Conservation (phyloP, 2,888 invertebrate genomes). For the Ophraella communa region DNA sequence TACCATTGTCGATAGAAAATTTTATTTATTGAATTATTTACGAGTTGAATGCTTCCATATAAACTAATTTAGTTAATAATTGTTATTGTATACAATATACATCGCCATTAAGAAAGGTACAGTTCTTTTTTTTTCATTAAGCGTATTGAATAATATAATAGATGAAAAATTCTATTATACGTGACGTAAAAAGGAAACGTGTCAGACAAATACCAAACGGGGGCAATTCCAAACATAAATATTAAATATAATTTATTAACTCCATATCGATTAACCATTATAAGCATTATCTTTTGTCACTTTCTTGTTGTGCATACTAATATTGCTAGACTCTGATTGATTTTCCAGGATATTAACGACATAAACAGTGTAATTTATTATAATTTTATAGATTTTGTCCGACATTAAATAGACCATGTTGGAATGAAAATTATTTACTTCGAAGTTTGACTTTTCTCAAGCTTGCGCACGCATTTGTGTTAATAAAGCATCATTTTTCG, state of each 20-base stretch:
- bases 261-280: conserved; percentile 49
- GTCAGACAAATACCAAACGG: conserved; percentile 31
- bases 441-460: no score
- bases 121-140: conserved; percentile 15
- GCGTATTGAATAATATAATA: conserved; percentile 31
- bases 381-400: neutral
- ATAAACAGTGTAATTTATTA: neutral
- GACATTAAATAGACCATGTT: neutral
- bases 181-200: conserved; percentile 32
- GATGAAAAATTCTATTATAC: conserved; percentile 32
- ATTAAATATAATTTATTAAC: conserved; percentile 46
- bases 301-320: conserved; percentile 45
- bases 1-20: neutral
- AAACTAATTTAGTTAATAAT: conserved; percentile 4
- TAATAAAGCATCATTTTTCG: no score
- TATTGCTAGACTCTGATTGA: conserved; percentile 35
- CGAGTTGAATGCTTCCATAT: neutral
- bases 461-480: no score
- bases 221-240: conserved; percentile 34
- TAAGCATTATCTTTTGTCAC: conserved; percentile 49
- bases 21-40: neutral
- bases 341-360: conserved; percentile 22
- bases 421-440: neutral
- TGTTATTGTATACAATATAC: neutral
- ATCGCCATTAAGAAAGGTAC: neutral